Evolutionary conservation across 23 tunicate species (phyloP).

Genomic region (Corella eumyota): DNA sequence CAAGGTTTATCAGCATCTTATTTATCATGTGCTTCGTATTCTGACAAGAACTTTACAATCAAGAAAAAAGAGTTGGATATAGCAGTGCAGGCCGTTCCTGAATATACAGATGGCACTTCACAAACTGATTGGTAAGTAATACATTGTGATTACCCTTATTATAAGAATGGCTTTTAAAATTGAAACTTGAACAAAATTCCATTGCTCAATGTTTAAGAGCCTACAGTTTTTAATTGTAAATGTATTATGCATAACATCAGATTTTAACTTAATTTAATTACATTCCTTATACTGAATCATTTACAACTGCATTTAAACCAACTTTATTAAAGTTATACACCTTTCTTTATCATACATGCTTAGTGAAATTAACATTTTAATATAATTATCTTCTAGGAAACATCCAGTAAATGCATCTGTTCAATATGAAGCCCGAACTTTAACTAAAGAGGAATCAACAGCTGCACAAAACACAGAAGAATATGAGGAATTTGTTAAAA

Average conservation of each 20-base stretch:
- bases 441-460: slow-evolving; percentile 40
- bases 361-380: too few species aligned
- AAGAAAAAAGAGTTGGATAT: slow-evolving; percentile 46
- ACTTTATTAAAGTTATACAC: too few species aligned
- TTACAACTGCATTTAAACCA: too few species aligned
- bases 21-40: slow-evolving; percentile 38
- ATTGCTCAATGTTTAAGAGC: too few species aligned
- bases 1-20: slow-evolving; percentile 68
- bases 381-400: slow-evolving; percentile 31
- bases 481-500: slow-evolving; percentile 27
- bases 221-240: too few species aligned
- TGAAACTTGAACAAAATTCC: too few species aligned
- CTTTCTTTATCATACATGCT: too few species aligned
- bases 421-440: slow-evolving; percentile 60
- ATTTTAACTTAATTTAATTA: too few species aligned
- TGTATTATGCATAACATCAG: too few species aligned
- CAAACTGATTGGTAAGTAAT: slow-evolving; percentile 60
- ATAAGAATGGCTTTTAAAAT: too few species aligned
- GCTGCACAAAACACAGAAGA: slow-evolving; percentile 21
- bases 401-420: slow-evolving; percentile 74
- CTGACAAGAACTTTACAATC: slow-evolving; percentile 34
- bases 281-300: too few species aligned
- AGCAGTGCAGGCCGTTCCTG: slow-evolving; percentile 73
- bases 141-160: too few species aligned
- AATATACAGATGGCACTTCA: slow-evolving; percentile 29